Conservation (phyloP, 2,888 invertebrate genomes). For the Thymelicus sylvestris region DNA sequence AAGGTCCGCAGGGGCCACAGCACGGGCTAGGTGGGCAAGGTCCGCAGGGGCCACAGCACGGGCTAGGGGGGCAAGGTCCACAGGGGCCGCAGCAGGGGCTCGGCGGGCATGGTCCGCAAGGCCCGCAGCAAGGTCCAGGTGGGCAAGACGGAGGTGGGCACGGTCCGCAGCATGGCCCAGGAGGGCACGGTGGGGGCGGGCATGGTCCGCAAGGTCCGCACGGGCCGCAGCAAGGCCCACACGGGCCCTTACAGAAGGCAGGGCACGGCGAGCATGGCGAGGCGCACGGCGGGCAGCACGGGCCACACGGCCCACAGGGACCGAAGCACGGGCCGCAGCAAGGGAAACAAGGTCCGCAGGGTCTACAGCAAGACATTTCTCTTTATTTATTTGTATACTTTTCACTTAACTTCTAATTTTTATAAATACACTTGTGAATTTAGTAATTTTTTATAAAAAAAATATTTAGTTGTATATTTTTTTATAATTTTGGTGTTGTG, state of each 20-base stretch:
- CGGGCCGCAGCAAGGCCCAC: constrained; percentile 44
- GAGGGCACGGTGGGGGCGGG: background rate
- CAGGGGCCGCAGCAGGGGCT: constrained; percentile 2
- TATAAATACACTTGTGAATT: constrained; percentile 37
- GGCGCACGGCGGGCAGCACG: constrained; percentile 55
- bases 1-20: constrained; percentile 5
- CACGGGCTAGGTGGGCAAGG: constrained; percentile 4
- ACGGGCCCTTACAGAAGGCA: constrained; percentile 37
- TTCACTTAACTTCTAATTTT: constrained; percentile 40
- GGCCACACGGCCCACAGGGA: constrained; percentile 50
- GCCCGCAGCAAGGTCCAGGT: constrained; percentile 25
- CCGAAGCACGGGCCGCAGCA: constrained; percentile 44
- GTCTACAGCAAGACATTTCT: constrained; percentile 41
- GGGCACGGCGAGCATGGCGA: constrained; percentile 46
- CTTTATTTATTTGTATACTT: constrained; percentile 13
- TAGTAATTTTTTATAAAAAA: constrained; percentile 8
- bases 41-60: constrained; percentile 3
- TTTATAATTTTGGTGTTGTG: constrained; percentile 42
- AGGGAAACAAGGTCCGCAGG: constrained; percentile 33
- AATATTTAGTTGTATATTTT: constrained; percentile 14
- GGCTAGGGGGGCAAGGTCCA: background rate
- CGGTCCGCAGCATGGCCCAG: constrained; percentile 39
- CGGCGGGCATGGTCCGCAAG: constrained; percentile 21
- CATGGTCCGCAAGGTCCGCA: constrained; percentile 40
- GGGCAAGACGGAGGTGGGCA: constrained; percentile 25